phyloP scores from a whole-genome alignment of 2,888 invertebrate species.

The Iselma pallidipennis region DNA sequence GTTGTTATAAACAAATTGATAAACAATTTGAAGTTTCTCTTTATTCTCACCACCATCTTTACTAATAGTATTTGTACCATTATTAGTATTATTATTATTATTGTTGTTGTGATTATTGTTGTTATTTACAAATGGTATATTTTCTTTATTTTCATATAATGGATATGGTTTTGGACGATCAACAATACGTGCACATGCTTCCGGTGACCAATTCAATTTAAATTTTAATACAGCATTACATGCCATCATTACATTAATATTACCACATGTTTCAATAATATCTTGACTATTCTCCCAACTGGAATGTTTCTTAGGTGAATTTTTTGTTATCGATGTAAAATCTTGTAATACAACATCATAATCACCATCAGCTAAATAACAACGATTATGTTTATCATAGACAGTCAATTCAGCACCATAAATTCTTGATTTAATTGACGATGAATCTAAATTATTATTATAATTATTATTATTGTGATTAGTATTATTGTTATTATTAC shows the following conservation, averaged over 20 bases:
- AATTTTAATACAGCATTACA: conserved; percentile 80
- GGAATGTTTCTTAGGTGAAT: conserved; percentile 71
- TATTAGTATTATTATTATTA: conserved; percentile 49
- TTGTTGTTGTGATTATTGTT: conserved; percentile 40
- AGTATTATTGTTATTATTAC: conserved; percentile 29
- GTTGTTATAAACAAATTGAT: conserved; percentile 95
- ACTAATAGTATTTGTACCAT: conserved; percentile 35
- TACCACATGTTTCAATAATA: conserved; percentile 52
- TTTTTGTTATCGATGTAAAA: conserved; percentile 59
- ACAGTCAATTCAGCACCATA: conserved; percentile 83
- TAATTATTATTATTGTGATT: conserved; percentile 13
- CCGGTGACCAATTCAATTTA: conserved; percentile 80
- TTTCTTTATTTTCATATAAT: conserved; percentile 53
- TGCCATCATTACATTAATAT: conserved; percentile 57
- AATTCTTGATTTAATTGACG: conserved; percentile 44
- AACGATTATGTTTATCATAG: conserved; percentile 87
- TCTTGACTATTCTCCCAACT: conserved; percentile 70
- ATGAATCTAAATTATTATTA: conserved; percentile 25
- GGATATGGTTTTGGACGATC: conserved; percentile 67
- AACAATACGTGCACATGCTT: conserved; percentile 68
- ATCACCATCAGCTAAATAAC: conserved; percentile 84
- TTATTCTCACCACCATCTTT: conserved; percentile 47
- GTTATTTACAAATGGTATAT: conserved; percentile 44
- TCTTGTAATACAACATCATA: conserved; percentile 88
- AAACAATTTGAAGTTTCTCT: conserved; percentile 80